phyloP scores from a whole-genome alignment of 2,888 invertebrate species.

The Plemyria rubiginata region DNA sequence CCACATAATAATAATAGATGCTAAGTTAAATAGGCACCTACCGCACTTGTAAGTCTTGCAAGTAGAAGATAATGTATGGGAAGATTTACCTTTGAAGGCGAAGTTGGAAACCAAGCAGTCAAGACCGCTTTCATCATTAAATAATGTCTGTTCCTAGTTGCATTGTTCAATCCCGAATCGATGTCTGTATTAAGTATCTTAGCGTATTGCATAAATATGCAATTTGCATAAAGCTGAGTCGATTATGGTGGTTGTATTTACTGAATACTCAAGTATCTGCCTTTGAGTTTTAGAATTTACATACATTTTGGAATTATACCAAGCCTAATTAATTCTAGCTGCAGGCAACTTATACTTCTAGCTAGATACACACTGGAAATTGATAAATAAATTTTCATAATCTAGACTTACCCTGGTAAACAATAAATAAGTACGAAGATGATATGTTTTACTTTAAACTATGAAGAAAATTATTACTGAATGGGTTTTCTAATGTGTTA shows the following conservation, averaged over 20 bases:
- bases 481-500: too few species aligned
- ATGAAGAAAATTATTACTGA: too few species aligned
- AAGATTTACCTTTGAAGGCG: constrained; percentile 23
- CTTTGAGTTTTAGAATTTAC: constrained; percentile 2
- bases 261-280: constrained; percentile 6
- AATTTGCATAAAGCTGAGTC: constrained; percentile 15
- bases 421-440: too few species aligned
- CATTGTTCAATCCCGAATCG: constrained; percentile 29
- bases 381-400: not conserved
- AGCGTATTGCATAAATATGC: constrained; percentile 25
- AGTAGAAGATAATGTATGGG: constrained; percentile 8
- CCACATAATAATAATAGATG: not conserved
- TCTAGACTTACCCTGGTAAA: not conserved
- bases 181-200: constrained; percentile 28
- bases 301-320: not conserved
- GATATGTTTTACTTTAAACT: too few species aligned
- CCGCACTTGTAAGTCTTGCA: not conserved
- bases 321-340: not conserved
- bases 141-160: constrained; percentile 21
- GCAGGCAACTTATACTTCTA: not conserved
- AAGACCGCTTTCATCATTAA: constrained; percentile 28
- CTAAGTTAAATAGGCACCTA: constrained; percentile 1
- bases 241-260: constrained; percentile 1
- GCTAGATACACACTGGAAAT: too few species aligned
- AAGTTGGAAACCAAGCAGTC: constrained; percentile 22